phyloP scores from a whole-genome alignment of 2,888 invertebrate species.

The Fragum fragum region DNA sequence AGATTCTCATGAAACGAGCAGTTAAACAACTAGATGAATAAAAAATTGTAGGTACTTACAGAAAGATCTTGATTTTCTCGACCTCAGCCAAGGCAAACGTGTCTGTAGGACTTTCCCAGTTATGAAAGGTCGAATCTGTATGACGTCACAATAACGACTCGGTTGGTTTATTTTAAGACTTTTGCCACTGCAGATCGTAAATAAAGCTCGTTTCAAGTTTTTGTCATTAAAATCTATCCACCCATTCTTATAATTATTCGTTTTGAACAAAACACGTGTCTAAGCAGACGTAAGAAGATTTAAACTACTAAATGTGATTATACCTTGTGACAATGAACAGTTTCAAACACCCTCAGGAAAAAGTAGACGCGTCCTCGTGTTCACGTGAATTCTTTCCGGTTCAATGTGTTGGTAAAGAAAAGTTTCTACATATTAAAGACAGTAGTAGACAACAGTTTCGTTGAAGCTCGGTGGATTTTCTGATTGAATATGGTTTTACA shows the following conservation, averaged over 20 bases:
- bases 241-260: too few relatives aligned
- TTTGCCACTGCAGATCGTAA: not conserved
- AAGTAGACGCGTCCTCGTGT: not conserved
- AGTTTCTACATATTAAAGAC: not conserved
- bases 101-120: conserved; percentile 26
- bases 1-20: too few relatives aligned
- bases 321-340: too few relatives aligned
- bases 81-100: not conserved
- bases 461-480: too few relatives aligned
- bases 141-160: conserved; percentile 44
- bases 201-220: not conserved
- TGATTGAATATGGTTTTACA: too few relatives aligned
- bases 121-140: conserved; percentile 33
- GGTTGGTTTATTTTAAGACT: conserved; percentile 11
- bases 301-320: too few relatives aligned
- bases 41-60: not conserved
- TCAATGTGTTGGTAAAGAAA: conserved; percentile 12
- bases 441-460: not conserved
- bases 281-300: too few relatives aligned
- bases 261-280: too few relatives aligned
- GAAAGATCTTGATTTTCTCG: not conserved
- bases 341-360: too few relatives aligned
- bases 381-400: conserved; percentile 21
- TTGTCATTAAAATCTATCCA: too few relatives aligned
- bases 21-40: not conserved